A percentile compares a stretch with the other conserved stretches of the same genome.
Conservation (phyloP, 1,140 invertebrate species). For the Octopus sinensis region DNA sequence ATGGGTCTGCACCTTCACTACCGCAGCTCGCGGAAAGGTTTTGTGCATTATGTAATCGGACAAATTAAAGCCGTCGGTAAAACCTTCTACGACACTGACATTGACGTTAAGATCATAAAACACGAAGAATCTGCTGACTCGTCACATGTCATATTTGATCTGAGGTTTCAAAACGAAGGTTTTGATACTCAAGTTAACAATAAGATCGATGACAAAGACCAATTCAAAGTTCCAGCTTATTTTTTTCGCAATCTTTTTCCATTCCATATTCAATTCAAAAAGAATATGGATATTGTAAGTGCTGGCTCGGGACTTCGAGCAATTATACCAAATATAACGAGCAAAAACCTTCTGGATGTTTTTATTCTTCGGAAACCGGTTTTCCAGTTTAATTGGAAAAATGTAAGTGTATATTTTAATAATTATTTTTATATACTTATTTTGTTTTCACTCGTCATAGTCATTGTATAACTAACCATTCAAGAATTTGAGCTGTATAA, state of each 20-base stretch:
- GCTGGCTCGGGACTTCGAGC: constrained; percentile 87
- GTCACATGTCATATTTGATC: constrained; percentile 88
- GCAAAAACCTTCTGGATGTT: constrained; percentile 74
- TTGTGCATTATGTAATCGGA: constrained; percentile 94
- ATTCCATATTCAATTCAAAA: constrained; percentile 94
- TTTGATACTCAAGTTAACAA: constrained; percentile 44
- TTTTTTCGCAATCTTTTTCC: constrained; percentile 91
- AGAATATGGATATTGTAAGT: constrained; percentile 80
- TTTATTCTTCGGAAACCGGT: constrained; percentile 86
- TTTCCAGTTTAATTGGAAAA: constrained; percentile 88
- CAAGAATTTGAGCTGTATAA: no score
- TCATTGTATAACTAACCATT: no score
- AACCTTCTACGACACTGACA: constrained; percentile 88
- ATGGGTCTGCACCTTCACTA: constrained; percentile 81
- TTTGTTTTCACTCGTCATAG: no score
- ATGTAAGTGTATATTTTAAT: constrained; percentile 65
- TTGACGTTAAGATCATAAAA: constrained; percentile 82
- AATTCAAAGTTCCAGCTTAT: constrained; percentile 66
- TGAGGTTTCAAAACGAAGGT: constrained; percentile 90
- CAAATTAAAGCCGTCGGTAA: constrained; percentile 74
- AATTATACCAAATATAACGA: constrained; percentile 79
- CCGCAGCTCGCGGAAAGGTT: constrained; percentile 84
- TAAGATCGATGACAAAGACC: constrained; percentile 31
- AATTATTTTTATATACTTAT: background rate
- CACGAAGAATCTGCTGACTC: constrained; percentile 84